Base-by-base conservation (phyloP, 2,797 vertebrate species). In the Bufotes viridis region DNA sequence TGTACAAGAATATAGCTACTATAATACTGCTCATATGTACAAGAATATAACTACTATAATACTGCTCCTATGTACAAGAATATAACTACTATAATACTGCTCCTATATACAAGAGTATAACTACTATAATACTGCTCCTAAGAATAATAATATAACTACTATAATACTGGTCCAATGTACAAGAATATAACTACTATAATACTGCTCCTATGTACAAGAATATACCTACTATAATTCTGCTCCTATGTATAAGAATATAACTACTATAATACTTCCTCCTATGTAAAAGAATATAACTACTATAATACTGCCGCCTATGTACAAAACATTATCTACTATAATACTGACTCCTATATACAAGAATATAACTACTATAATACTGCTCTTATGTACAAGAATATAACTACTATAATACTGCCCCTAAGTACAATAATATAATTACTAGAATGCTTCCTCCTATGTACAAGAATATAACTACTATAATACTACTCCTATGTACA, bases 161-260 rank as follows among this genome's bases (percentile, higher is more conserved):
- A 69, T 29, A 29, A 69, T 69, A 69, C 65, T 29, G 65, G n/a
- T 6, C 60, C 20, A n/a, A 22, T 63, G 17, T 67, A 67, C 63
- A 67, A 67, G 11, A 67, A 67, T 67, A 67, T 67, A 67, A 67
- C 63, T 67, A 67, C 63, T 67, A 67, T 24, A 67, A 67, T 67
- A 67, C 63, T 67, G 22, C 65, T 24, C 22, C 63, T 65, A 65
- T 65, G 2, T 24, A 65, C 61, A 63, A n/a, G 61, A 63, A 63
- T 63, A 63, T 63, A 63, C n/a, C 61, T n/a, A 63, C 61, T 63
- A 63, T 63, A 63, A 63, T 63, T n/a, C 61, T 63, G 22, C 65
- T 29, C 65, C 24, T 69, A 69, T 69, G 12, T 29, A 69, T 24
- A 69, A 69, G 24, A 69, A 26, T 69, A 26, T 69, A 26, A 69